phyloP scores from a whole-genome alignment of 2,888 invertebrate species.

The Hyposoter didymator region DNA sequence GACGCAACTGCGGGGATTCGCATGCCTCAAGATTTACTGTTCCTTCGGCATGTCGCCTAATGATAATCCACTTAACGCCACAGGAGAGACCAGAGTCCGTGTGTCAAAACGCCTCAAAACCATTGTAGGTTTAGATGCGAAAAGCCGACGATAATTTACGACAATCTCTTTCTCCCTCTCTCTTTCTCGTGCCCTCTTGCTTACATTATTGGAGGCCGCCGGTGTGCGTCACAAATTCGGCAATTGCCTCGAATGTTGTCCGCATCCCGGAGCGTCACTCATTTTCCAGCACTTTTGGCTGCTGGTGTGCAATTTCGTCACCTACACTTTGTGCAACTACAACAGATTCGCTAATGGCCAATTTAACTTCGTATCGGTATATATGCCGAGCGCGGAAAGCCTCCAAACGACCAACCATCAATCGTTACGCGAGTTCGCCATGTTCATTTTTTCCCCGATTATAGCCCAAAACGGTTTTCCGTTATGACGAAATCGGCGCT shows the following conservation, averaged over 20 bases:
- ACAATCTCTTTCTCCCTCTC: slow-evolving; percentile 8
- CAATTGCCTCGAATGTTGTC: slow-evolving; percentile 57
- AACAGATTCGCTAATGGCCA: slow-evolving; percentile 64
- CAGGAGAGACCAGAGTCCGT: slow-evolving; percentile 25
- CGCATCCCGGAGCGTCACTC: slow-evolving; percentile 31
- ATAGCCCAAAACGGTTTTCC: slow-evolving; percentile 23
- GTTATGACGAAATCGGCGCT: neutral
- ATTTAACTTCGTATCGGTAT: slow-evolving; percentile 58
- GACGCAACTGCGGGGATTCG: slow-evolving; percentile 12
- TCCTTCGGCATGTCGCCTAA: slow-evolving; percentile 54
- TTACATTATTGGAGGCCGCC: neutral
- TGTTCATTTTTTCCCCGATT: slow-evolving; percentile 38
- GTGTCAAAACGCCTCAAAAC: slow-evolving; percentile 41
- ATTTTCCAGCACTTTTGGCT: slow-evolving; percentile 29
- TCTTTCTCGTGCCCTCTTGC: neutral
- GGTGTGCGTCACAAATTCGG: slow-evolving; percentile 58
- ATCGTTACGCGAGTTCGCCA: neutral
- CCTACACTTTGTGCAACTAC: slow-evolving; percentile 9
- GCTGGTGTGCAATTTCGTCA: slow-evolving; percentile 18
- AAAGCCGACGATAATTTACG: slow-evolving; percentile 59
- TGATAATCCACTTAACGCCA: slow-evolving; percentile 62
- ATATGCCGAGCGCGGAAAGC: slow-evolving; percentile 21
- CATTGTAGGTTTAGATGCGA: slow-evolving; percentile 34
- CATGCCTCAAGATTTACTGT: slow-evolving; percentile 17
- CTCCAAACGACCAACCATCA: slow-evolving; percentile 6